These are phyloP conservation scores for Pyralis farinalis DNA, from an alignment of 2,888 invertebrate genomes.

Conservation along the genomic window DNA sequence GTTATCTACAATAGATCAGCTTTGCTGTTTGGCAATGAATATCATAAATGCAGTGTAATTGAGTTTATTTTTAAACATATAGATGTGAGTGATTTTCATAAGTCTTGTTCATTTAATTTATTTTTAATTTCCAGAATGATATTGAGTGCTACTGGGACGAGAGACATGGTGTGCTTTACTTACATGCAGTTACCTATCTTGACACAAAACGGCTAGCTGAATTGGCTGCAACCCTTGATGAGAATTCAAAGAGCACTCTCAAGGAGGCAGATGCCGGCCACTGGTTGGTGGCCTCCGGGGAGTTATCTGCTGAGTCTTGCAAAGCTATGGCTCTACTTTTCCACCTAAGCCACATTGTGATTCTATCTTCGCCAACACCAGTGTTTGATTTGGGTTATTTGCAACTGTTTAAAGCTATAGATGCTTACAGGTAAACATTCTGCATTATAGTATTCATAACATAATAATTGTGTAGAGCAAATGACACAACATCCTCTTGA, in stretches of 20 bases:
- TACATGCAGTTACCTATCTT: constrained; percentile 76
- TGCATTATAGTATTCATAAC: too few relatives aligned
- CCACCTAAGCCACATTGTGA: constrained; percentile 89
- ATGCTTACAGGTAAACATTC: constrained; percentile 85
- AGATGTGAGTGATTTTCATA: too few relatives aligned
- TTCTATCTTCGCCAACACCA: constrained; percentile 68
- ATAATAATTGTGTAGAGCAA: too few relatives aligned
- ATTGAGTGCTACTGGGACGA: constrained; percentile 82
- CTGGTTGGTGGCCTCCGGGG: constrained; percentile 83
- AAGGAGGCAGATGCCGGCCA: constrained; percentile 71
- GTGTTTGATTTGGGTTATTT: constrained; percentile 91
- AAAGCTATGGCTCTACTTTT: constrained; percentile 88
- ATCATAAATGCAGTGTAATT: too few relatives aligned
- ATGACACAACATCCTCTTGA: too few relatives aligned
- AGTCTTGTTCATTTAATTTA: too few relatives aligned
- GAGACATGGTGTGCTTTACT: constrained; percentile 65
- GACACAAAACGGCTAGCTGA: constrained; percentile 55
- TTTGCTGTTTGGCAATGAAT: too few relatives aligned
- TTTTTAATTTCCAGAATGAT: constrained; percentile 63
- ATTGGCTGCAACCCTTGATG: constrained; percentile 49
- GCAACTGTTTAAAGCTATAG: constrained; percentile 90
- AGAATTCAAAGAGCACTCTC: constrained; percentile 54
- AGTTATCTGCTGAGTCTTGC: constrained; percentile 76
- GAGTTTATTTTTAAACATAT: too few relatives aligned
- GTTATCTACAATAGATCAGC: too few relatives aligned